phyloP scores from a whole-genome alignment of 2,113 vertebrate species.

The Callionymus lyra region DNA sequence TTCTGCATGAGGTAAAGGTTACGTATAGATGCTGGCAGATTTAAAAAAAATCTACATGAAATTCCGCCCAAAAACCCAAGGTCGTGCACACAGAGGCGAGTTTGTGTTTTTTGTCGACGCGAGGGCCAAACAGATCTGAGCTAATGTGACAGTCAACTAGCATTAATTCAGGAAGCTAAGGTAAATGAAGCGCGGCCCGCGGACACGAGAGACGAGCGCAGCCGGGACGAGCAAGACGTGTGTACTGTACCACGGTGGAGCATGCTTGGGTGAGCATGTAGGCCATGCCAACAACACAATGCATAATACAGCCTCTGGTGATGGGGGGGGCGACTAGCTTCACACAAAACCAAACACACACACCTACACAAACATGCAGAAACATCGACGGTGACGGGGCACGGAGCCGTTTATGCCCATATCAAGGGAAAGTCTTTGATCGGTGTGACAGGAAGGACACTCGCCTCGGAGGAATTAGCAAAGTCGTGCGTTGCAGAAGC shows the following conservation, averaged over 20 bases:
- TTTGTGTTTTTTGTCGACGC: constrained; percentile 53
- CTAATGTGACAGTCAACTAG: constrained; percentile 64
- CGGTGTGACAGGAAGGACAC: constrained; percentile 61
- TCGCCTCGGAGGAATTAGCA: constrained; percentile 57
- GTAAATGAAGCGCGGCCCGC: constrained; percentile 57
- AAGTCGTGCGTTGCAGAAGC: constrained; percentile 56
- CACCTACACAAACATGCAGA: constrained; percentile 33
- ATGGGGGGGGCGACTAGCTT: constrained; percentile 47
- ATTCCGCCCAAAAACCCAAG: constrained; percentile 19
- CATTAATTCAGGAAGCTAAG: constrained; percentile 67
- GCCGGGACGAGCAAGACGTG: constrained; percentile 52
- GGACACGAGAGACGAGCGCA: constrained; percentile 47
- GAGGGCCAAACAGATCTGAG: constrained; percentile 49
- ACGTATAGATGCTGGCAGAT: constrained; percentile 18
- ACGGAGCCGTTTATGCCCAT: constrained; percentile 59
- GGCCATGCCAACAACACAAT: constrained; percentile 72
- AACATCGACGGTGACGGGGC: constrained; percentile 52
- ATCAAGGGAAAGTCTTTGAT: constrained; percentile 60
- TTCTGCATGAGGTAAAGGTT: constrained; percentile 11
- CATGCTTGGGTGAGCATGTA: constrained; percentile 71
- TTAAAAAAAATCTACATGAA: constrained; percentile 18
- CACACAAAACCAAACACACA: constrained; percentile 29
- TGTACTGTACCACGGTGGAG: constrained; percentile 61
- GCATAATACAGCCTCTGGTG: constrained; percentile 65
- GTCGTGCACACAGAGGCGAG: constrained; percentile 35